Percentiles rank a stretch among this genome's conserved stretches.
Conservation (phyloP, 2,113 vertebrate genomes). For the Kryptolebias marmoratus region DNA sequence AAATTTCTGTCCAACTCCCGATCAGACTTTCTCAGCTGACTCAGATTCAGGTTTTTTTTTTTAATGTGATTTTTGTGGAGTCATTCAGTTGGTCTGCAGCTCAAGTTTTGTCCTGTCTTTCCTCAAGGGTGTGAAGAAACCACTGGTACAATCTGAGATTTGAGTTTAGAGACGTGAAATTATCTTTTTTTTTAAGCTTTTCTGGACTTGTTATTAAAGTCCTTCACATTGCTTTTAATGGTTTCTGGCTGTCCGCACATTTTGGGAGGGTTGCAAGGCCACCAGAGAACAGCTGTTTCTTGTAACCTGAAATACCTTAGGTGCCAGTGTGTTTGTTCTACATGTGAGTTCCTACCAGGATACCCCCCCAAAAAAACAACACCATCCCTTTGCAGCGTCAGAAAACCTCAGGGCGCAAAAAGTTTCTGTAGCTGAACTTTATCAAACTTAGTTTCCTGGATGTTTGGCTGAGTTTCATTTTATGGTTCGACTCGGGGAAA, state of each 20-base stretch:
- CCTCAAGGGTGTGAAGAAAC: too few relatives aligned
- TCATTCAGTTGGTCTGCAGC: not conserved
- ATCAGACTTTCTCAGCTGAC: not conserved
- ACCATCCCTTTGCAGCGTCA: conserved; percentile 2
- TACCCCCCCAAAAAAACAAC: conserved; percentile 53
- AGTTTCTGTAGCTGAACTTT: too few relatives aligned
- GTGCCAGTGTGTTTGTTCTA: conserved; percentile 79
- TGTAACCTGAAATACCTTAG: conserved; percentile 82
- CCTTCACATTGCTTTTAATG: not conserved
- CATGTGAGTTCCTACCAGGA: conserved; percentile 70
- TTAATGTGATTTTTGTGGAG: not conserved
- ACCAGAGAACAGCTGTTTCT: conserved; percentile 82
- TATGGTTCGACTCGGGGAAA: not conserved
- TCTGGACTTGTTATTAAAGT: not conserved
- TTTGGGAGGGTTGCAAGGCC: conserved; percentile 60
- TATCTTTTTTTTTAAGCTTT: not conserved
- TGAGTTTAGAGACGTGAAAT: not conserved
- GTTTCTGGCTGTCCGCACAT: conserved; percentile 8
- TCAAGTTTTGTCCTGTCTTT: not conserved
- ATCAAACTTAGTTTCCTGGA: too few relatives aligned
- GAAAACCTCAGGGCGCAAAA: too few relatives aligned
- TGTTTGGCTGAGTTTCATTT: not conserved
- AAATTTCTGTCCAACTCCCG: not conserved
- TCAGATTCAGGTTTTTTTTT: not conserved
- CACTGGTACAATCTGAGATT: not conserved